Conservation (phyloP, 1,140 invertebrate genomes). For the Pogonomyrmex californicus region DNA sequence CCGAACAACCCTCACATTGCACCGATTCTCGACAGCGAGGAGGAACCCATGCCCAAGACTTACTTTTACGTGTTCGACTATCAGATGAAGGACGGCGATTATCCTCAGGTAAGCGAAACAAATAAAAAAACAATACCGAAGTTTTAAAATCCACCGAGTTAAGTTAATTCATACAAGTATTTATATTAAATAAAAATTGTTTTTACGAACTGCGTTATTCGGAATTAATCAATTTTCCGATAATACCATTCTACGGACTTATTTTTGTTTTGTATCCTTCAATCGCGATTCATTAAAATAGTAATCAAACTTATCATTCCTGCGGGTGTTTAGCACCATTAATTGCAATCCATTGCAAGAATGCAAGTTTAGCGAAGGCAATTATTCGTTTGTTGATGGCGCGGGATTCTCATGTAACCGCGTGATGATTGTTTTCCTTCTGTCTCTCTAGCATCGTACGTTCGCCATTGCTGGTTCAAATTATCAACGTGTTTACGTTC, state of each 20-base stretch:
- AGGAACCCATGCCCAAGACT: conserved; percentile 89
- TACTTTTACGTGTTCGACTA: conserved; percentile 98
- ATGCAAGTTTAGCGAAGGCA: conserved; percentile 14
- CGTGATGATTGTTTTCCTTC: conserved; percentile 46
- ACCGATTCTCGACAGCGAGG: conserved; percentile 83
- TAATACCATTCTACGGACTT: conserved; percentile 5
- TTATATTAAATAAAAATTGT: not conserved
- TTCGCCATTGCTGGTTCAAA: conserved; percentile 25
- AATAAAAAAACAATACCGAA: not conserved
- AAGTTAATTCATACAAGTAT: not conserved
- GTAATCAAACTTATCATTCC: not conserved
- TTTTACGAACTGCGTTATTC: not conserved
- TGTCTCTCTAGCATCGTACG: conserved; percentile 9
- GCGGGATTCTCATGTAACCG: conserved; percentile 27
- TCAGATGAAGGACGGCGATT: conserved; percentile 96
- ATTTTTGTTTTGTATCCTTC: not conserved
- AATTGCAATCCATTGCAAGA: not conserved
- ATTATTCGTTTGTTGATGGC: conserved; percentile 27
- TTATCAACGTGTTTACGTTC: conserved; percentile 61
- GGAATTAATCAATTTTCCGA: conserved; percentile 3
- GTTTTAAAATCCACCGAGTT: no score
- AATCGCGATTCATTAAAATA: not conserved
- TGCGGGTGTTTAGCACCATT: conserved; percentile 27
- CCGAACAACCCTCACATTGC: conserved; percentile 79
- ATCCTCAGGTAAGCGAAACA: conserved; percentile 91